A percentile compares a stretch with the other conserved stretches of the same genome.
phyloP scores from a whole-genome alignment of 2,797 vertebrate species.

The Pampus argenteus region DNA sequence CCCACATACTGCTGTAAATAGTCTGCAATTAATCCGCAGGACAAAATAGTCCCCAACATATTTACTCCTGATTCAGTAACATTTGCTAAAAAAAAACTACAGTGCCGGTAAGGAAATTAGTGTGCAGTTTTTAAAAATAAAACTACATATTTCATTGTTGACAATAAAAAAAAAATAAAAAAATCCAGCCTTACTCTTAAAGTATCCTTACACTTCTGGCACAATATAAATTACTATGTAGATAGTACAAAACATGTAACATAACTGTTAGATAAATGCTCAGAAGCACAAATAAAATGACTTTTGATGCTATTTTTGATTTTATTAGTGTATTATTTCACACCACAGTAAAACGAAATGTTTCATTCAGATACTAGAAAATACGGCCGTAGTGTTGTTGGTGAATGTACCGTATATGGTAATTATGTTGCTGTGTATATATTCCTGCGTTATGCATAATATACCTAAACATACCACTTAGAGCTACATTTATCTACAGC shows the following conservation, averaged over 20 bases:
- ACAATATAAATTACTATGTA: neutral
- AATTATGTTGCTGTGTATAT: neutral
- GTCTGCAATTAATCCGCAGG: neutral
- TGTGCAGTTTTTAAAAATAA: neutral
- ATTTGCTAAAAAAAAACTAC: neutral
- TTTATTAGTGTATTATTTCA: neutral
- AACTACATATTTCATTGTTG: neutral
- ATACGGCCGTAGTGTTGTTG: neutral
- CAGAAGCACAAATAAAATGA: too few relatives aligned
- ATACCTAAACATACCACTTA: neutral
- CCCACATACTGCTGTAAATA: constrained; percentile 4
- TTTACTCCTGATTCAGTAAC: neutral
- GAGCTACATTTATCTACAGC: neutral
- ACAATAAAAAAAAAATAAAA: neutral
- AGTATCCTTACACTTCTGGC: neutral
- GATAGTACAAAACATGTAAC: neutral
- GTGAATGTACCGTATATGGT: neutral
- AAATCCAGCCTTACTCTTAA: neutral
- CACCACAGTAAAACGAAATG: neutral
- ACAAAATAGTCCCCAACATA: constrained; percentile 11
- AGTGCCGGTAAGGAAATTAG: neutral
- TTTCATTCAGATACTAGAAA: constrained; percentile 5
- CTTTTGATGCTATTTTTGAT: neutral
- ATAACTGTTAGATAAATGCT: too few relatives aligned
- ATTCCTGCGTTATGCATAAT: too few relatives aligned